phyloP scores from a whole-genome alignment of 2,888 invertebrate species.

The Mallateleia sp. region DNA sequence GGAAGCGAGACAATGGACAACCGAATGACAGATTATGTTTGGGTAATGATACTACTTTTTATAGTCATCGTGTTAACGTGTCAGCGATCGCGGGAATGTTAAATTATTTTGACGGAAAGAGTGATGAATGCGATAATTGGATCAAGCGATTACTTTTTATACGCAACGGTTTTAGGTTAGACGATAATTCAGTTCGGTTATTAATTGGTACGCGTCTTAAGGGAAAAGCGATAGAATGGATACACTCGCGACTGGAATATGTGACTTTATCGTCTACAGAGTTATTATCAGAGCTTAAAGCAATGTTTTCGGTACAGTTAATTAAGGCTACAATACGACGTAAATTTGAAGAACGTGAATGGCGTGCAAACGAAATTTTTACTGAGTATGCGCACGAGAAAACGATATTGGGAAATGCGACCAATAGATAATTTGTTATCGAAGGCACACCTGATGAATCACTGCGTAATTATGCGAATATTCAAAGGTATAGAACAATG shows the following conservation, averaged over 20 bases:
- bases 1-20: too few relatives aligned
- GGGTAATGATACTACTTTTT: not conserved
- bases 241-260: slow-evolving; percentile 24
- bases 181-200: slow-evolving; percentile 13
- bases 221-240: slow-evolving; percentile 29
- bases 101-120: slow-evolving; percentile 23
- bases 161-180: not conserved
- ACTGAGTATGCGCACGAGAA: slow-evolving; percentile 30
- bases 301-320: slow-evolving; percentile 12
- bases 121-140: slow-evolving; percentile 16
- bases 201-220: slow-evolving; percentile 33
- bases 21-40: too few relatives aligned
- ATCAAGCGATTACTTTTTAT: slow-evolving; percentile 13
- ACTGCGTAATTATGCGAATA: slow-evolving; percentile 57
- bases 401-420: slow-evolving; percentile 25
- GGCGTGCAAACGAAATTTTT: slow-evolving; percentile 24
- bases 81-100: slow-evolving; percentile 15
- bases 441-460: slow-evolving; percentile 2
- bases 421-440: slow-evolving; percentile 26
- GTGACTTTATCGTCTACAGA: not conserved
- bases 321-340: not conserved
- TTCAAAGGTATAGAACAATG: slow-evolving; percentile 17
- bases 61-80: not conserved
- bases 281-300: slow-evolving; percentile 4
- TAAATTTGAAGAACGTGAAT: slow-evolving; percentile 16